A percentile compares a stretch with the other conserved stretches of the same genome.
These are phyloP conservation scores for Drosophila pectinifera DNA, from an alignment of 1,140 invertebrate genomes.

Conservation along the genomic window DNA sequence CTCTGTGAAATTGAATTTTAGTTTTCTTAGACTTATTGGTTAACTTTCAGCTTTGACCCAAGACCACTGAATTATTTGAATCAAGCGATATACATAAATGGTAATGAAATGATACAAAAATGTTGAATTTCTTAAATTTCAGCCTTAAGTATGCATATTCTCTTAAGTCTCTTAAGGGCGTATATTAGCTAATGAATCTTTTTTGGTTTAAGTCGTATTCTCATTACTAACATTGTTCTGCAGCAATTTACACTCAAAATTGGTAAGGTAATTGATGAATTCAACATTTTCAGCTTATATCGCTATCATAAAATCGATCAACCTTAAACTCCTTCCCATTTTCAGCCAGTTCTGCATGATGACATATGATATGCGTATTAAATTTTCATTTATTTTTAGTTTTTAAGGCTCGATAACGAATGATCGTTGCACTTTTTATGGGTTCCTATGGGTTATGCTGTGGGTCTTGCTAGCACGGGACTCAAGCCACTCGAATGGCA, in stretches of 20 bases:
- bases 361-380: slow-evolving; percentile 24
- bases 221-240: slow-evolving; percentile 1
- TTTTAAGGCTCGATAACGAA: slow-evolving; percentile 31
- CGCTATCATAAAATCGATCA: background rate
- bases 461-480: slow-evolving; percentile 26
- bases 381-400: slow-evolving; percentile 19
- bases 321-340: slow-evolving; percentile 2
- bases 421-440: slow-evolving; percentile 64
- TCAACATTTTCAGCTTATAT: slow-evolving; percentile 7
- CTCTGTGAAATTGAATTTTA: background rate
- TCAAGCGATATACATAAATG: background rate
- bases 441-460: slow-evolving; percentile 9
- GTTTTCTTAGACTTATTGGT: background rate
- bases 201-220: background rate
- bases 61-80: background rate
- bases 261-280: slow-evolving; percentile 20
- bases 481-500: slow-evolving; percentile 30
- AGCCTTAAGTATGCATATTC: background rate
- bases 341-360: slow-evolving; percentile 33
- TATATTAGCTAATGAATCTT: background rate
- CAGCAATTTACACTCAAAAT: background rate
- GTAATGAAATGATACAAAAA: background rate
- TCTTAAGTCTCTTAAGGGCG: background rate
- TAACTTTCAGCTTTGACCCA: background rate
- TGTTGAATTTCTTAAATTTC: background rate